A percentile compares a stretch with the other conserved stretches of the same genome.
These are phyloP conservation scores for Drosophila nigromelanica DNA, from an alignment of 1,140 invertebrate species.

Conservation along the genomic window DNA sequence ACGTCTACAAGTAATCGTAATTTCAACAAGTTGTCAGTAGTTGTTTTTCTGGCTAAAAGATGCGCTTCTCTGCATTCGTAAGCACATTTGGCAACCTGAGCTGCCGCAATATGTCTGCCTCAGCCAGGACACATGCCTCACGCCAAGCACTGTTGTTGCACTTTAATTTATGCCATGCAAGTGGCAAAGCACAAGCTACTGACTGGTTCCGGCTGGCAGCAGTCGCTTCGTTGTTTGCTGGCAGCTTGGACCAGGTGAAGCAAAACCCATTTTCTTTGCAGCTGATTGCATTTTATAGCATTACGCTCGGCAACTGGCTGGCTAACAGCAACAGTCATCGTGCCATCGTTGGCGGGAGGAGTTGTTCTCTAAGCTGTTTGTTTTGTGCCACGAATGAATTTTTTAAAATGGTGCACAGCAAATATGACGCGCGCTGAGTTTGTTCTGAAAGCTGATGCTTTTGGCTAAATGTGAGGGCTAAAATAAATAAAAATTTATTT, in stretches of 20 bases:
- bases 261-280: slow-evolving; percentile 77
- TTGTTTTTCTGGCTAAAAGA: slow-evolving; percentile 24
- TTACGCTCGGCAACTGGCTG: slow-evolving; percentile 39
- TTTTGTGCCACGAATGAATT: slow-evolving; percentile 60
- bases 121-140: slow-evolving; percentile 17
- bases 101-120: slow-evolving; percentile 32
- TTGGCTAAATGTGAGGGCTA: slow-evolving; percentile 8
- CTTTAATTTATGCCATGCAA: slow-evolving; percentile 70
- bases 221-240: slow-evolving; percentile 34
- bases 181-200: slow-evolving; percentile 20
- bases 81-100: slow-evolving; percentile 35
- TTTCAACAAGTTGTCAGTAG: slow-evolving; percentile 45
- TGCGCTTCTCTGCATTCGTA: slow-evolving; percentile 37
- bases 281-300: slow-evolving; percentile 81
- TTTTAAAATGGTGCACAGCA: slow-evolving; percentile 57
- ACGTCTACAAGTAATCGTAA: too few species aligned
- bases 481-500: slow-evolving; percentile 66
- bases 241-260: slow-evolving; percentile 55
- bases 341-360: neutral
- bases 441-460: slow-evolving; percentile 8
- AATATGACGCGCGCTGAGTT: neutral
- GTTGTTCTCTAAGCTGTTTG: slow-evolving; percentile 1
- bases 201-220: neutral
- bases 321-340: neutral
- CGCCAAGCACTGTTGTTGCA: slow-evolving; percentile 44